Percentiles rank a stretch among this genome's conserved stretches.
phyloP scores from a whole-genome alignment of 1,140 invertebrate species.

The Drosophila virilis region DNA sequence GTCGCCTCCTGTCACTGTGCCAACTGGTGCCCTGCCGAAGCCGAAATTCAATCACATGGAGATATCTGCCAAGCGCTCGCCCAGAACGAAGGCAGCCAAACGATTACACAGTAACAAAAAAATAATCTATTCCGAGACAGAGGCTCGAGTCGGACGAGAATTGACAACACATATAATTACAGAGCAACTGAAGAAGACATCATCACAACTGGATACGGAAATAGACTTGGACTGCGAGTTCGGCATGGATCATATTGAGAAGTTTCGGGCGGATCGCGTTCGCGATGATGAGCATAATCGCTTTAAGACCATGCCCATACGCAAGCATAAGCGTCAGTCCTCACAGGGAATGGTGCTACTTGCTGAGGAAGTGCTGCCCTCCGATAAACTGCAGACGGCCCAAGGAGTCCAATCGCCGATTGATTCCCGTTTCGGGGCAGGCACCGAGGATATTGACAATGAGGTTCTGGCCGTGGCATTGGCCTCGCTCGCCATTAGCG shows the following conservation, averaged over 20 bases:
- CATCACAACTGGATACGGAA: constrained; percentile 6
- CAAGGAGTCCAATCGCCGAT: neutral
- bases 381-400: neutral
- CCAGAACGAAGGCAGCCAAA: neutral
- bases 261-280: constrained; percentile 38
- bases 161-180: neutral
- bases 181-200: constrained; percentile 13
- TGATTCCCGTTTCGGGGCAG: neutral
- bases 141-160: too few species aligned
- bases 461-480: neutral
- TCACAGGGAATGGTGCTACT: neutral
- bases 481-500: neutral
- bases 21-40: constrained; percentile 48
- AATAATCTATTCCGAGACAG: too few species aligned
- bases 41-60: neutral
- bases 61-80: neutral
- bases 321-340: too few species aligned
- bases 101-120: constrained; percentile 1
- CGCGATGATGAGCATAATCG: neutral
- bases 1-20: neutral
- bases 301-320: too few species aligned
- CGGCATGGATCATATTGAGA: constrained; percentile 53
- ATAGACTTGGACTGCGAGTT: constrained; percentile 57
- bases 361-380: neutral
- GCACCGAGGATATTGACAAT: neutral